Percentiles rank a stretch among this genome's conserved stretches.
These are phyloP conservation scores for Tricholauxania praeusta DNA, from an alignment of 2,888 invertebrate genomes.

Conservation along the genomic window DNA sequence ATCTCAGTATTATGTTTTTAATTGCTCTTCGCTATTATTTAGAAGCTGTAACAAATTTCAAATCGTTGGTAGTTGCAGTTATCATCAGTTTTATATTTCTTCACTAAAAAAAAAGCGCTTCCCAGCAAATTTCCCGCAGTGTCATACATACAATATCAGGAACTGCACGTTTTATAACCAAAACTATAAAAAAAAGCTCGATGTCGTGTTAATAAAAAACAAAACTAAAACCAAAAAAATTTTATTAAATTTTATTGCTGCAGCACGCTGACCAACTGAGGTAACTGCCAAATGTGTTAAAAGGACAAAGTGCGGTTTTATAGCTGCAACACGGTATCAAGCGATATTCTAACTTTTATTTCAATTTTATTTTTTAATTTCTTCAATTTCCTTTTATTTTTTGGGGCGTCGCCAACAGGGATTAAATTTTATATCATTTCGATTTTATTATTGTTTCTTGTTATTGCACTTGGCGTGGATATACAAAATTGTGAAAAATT, in stretches of 20 bases:
- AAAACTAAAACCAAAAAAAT: too few relatives aligned
- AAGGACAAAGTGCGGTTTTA: slow-evolving; percentile 29
- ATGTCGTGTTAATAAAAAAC: slow-evolving; percentile 11
- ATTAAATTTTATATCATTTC: slow-evolving; percentile 17
- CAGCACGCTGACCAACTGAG: not conserved
- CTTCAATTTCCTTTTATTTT: not conserved
- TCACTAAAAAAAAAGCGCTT: too few relatives aligned
- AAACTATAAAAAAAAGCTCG: not conserved
- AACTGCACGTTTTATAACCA: slow-evolving; percentile 17
- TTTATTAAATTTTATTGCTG: slow-evolving; percentile 26
- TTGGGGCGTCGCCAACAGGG: not conserved
- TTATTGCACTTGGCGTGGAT: not conserved
- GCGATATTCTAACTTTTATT: not conserved
- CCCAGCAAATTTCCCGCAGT: too few relatives aligned
- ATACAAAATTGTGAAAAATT: not conserved
- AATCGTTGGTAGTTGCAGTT: too few relatives aligned
- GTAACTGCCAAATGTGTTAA: slow-evolving; percentile 3
- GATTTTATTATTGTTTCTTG: slow-evolving; percentile 2
- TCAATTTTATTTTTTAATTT: slow-evolving; percentile 14
- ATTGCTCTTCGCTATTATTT: too few relatives aligned
- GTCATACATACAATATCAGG: too few relatives aligned
- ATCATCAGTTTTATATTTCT: too few relatives aligned
- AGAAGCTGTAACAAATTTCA: too few relatives aligned
- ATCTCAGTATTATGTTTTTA: too few relatives aligned
- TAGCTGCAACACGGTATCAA: not conserved